Percentiles rank a stretch among this genome's conserved stretches.
Conservation (phyloP, 2,888 invertebrate genomes). For the Parnassius smintheus region DNA sequence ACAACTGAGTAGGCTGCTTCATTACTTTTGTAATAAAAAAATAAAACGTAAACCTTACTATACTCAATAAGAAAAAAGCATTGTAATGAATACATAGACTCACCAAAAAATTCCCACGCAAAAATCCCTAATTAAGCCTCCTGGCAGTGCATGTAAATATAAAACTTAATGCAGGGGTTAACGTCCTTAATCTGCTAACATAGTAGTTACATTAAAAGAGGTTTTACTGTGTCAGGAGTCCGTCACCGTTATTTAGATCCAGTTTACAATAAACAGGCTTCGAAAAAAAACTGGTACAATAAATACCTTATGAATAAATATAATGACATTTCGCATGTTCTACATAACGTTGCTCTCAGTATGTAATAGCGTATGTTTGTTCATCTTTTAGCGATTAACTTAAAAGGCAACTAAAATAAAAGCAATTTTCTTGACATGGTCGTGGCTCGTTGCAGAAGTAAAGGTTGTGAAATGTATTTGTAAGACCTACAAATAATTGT, state of each 20-base stretch:
- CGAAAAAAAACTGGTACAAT: slow-evolving; percentile 12
- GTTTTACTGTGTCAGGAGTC: slow-evolving; percentile 17
- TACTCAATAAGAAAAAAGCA: no score
- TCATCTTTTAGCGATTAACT: slow-evolving; percentile 1
- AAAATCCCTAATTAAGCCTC: neutral
- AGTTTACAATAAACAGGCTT: slow-evolving; percentile 11
- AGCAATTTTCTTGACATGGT: no score
- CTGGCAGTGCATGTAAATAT: neutral
- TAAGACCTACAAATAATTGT: no score
- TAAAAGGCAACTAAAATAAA: neutral
- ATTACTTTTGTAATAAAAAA: no score
- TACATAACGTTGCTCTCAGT: neutral
- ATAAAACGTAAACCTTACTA: no score
- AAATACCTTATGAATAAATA: slow-evolving; percentile 14
- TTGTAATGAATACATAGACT: no score
- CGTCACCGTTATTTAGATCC: slow-evolving; percentile 24
- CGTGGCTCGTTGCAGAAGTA: no score
- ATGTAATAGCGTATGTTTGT: slow-evolving; percentile 1
- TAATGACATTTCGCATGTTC: slow-evolving; percentile 16
- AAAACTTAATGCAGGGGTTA: slow-evolving; percentile 12
- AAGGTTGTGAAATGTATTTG: no score
- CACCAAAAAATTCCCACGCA: neutral
- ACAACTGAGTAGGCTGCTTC: no score
- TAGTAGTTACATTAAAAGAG: slow-evolving; percentile 19
- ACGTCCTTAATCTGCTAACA: slow-evolving; percentile 20